phyloP scores from a whole-genome alignment of 2,113 vertebrate genomes.

The Lophotis ruficrista region DNA sequence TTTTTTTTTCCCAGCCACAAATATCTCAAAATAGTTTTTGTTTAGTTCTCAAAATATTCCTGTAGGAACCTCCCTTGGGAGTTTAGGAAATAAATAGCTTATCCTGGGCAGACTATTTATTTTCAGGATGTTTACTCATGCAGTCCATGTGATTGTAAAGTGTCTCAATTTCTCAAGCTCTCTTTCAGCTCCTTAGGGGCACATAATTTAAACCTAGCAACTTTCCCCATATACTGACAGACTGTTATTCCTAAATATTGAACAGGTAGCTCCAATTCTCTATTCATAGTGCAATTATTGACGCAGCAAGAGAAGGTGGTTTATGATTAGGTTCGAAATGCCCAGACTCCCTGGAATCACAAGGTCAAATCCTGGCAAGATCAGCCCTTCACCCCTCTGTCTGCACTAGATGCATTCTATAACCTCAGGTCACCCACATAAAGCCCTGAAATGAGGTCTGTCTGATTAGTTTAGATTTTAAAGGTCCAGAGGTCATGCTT shows the following conservation, averaged over 20 bases:
- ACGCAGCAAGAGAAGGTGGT: neutral
- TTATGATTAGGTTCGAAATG: slow-evolving; percentile 37
- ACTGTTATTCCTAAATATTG: slow-evolving; percentile 30
- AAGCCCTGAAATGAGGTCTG: neutral
- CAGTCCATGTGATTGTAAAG: slow-evolving; percentile 62
- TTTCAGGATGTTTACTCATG: slow-evolving; percentile 62
- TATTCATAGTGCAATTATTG: slow-evolving; percentile 46
- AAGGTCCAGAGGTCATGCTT: neutral
- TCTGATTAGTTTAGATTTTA: neutral
- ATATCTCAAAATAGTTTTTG: slow-evolving; percentile 58
- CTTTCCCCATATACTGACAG: slow-evolving; percentile 6
- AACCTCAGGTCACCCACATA: neutral
- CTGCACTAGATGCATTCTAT: neutral
- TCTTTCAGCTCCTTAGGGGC: slow-evolving; percentile 51
- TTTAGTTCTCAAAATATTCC: slow-evolving; percentile 59
- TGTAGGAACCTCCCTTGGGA: slow-evolving; percentile 29
- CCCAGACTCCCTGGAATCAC: slow-evolving; percentile 17
- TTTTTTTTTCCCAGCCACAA: neutral
- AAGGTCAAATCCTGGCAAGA: neutral
- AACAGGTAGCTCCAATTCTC: slow-evolving; percentile 8
- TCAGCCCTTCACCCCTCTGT: neutral
- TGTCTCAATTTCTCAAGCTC: slow-evolving; percentile 61
- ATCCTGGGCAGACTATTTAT: slow-evolving; percentile 65
- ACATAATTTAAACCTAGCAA: slow-evolving; percentile 39
- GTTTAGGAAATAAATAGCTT: slow-evolving; percentile 67